These are phyloP conservation scores for Sisor rabdophorus DNA, from an alignment of 2,113 vertebrate genomes.

Conservation along the genomic window DNA sequence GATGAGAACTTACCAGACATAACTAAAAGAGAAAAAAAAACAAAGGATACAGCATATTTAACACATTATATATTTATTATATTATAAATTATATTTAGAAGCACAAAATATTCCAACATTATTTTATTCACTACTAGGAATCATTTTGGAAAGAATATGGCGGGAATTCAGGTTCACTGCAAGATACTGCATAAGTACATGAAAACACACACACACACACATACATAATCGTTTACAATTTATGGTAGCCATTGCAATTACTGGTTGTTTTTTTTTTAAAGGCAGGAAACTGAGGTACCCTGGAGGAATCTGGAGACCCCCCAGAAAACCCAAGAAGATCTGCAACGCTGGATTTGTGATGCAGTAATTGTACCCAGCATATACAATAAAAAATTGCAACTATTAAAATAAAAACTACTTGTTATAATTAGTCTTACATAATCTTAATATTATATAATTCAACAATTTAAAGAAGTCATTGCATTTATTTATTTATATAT, in stretches of 20 bases:
- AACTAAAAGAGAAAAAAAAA: slow-evolving; percentile 86
- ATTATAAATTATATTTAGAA: too few relatives aligned
- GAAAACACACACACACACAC: not conserved
- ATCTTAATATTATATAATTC: too few relatives aligned
- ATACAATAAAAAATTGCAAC: not conserved
- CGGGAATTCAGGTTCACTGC: not conserved
- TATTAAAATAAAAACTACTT: not conserved
- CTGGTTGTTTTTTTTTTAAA: not conserved
- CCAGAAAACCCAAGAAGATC: not conserved
- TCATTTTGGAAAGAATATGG: not conserved
- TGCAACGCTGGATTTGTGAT: not conserved
- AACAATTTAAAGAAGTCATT: not conserved
- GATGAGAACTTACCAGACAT: slow-evolving; percentile 99
- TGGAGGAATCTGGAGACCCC: not conserved
- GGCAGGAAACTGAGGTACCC: not conserved
- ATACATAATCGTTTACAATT: not conserved
- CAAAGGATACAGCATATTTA: slow-evolving; percentile 66
- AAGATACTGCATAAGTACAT: too few relatives aligned
- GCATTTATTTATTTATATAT: too few relatives aligned
- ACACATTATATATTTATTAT: not conserved
- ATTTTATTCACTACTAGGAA: not conserved
- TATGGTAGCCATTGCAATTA: not conserved
- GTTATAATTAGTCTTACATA: not conserved
- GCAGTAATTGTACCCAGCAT: not conserved
- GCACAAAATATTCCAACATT: not conserved